Percentiles rank a stretch among this genome's conserved stretches.
These are phyloP conservation scores for Telmatochromis brichardi DNA, from an alignment of 2,113 vertebrate species.

Conservation along the genomic window DNA sequence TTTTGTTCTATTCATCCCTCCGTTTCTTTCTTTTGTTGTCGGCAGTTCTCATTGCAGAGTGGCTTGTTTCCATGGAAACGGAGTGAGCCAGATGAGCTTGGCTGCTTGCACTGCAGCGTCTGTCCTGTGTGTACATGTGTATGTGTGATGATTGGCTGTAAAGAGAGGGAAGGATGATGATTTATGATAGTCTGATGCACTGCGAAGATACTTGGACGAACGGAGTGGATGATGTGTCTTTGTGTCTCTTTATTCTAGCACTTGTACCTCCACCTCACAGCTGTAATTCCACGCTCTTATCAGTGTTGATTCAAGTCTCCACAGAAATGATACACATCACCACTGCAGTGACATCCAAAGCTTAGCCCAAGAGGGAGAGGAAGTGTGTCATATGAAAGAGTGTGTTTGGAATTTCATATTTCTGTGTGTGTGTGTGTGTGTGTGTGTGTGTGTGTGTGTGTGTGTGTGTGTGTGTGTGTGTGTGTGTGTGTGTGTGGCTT, in stretches of 20 bases:
- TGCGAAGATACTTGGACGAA: not conserved
- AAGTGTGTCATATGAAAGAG: not conserved
- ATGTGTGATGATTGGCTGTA: not conserved
- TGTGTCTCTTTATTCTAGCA: not conserved
- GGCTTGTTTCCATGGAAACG: conserved; percentile 70
- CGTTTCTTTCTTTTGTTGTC: conserved; percentile 43
- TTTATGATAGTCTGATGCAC: conserved; percentile 37
- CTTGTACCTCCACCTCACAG: not conserved
- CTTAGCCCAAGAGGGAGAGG: not conserved
- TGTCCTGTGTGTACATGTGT: not conserved
- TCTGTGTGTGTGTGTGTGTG: not conserved
- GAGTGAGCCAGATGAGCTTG: conserved; percentile 38
- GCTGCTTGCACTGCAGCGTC: conserved; percentile 29
- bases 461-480: not conserved
- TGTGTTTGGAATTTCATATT: not conserved
- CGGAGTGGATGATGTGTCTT: not conserved
- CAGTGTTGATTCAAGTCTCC: not conserved
- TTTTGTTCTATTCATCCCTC: not conserved
- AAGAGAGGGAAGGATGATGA: conserved; percentile 9
- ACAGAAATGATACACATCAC: not conserved
- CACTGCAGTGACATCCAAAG: not conserved
- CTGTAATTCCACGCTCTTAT: not conserved
- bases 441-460: not conserved
- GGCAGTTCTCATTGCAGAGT: conserved; percentile 19
- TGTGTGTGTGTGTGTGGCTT: not conserved